phyloP scores from a whole-genome alignment of 92 coral and sea anemone genomes.

The Phenganax stokvisi region DNA sequence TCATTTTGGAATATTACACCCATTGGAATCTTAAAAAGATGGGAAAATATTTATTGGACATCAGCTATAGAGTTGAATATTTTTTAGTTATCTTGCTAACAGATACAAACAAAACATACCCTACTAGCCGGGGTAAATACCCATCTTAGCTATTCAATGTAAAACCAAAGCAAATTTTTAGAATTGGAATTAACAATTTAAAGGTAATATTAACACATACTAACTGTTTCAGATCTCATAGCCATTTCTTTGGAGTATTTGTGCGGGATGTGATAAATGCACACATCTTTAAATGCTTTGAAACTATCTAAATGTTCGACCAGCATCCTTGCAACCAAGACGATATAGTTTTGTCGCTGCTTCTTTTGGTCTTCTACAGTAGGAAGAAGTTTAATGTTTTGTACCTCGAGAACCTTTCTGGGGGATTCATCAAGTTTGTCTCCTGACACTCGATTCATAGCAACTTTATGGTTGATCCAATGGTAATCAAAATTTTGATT shows the following conservation, averaged over 20 bases:
- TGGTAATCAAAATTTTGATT: constrained; percentile 49
- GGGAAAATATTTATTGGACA: not conserved
- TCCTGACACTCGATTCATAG: constrained; percentile 49
- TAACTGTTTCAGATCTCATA: constrained; percentile 31
- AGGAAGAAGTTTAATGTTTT: constrained; percentile 45
- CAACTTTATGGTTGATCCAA: constrained; percentile 54
- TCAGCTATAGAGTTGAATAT: not conserved
- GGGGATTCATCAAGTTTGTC: constrained; percentile 29
- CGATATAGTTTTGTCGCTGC: constrained; percentile 52
- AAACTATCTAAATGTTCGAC: constrained; percentile 48
- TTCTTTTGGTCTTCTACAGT: constrained; percentile 46
- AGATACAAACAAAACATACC: no score
- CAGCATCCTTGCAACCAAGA: constrained; percentile 51
- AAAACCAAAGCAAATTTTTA: no score
- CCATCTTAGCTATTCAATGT: no score
- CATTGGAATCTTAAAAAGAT: constrained; percentile 43
- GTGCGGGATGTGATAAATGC: constrained; percentile 53
- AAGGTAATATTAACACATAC: constrained; percentile 1
- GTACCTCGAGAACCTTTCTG: constrained; percentile 16
- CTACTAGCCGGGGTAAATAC: no score
- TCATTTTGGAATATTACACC: constrained; percentile 54
- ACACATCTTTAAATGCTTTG: constrained; percentile 41
- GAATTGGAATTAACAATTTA: no score
- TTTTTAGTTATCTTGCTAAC: not conserved
- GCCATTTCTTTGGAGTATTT: constrained; percentile 48